Base-by-base conservation (phyloP, 2,797 vertebrate species). In the Schizopygopsis malacanthus region DNA sequence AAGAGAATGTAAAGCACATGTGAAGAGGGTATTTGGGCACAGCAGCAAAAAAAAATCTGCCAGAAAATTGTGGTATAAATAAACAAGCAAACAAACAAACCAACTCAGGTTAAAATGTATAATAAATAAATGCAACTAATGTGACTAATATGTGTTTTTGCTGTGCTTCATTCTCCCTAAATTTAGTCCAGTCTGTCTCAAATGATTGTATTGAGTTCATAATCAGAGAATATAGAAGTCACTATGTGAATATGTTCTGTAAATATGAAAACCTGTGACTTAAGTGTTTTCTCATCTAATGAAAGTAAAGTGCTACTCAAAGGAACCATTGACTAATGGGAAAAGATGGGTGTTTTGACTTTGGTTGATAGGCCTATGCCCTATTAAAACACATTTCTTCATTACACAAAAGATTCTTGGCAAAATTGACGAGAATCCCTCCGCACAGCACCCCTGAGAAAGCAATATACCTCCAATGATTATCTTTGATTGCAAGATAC, bases 401-500 rank as follows among this genome's bases (percentile, higher is more conserved):
- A 59, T 41, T 81, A 72, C 50, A 56, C n/a, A 61, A 6, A 73
- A 50, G 20, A 22, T 67, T 67, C 15, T n/a, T 28, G 43, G 25
- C 33, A 75, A 65, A 76, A 39, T 41, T 77, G 56, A 22, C 1
- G 33, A 5, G 22, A 77, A 77, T 77, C 28, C 61, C 59, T 83
- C 9, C 59, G 54, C 43, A 67, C 47, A 78, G 41, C 28, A 22
- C 13, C 72, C 22, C 28, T 47, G 43, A 54, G 15, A 77, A 77
- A 77, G 45, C 59, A 52, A 67, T 77, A 77, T 1, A 6, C 0
- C 28, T 20, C 13, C n/a, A 65, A 52, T 50, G 11, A 43, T 28
- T 47, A 18, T 15, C 39, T 45, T 22, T 73, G 25, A 83, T 61
- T 50, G 81, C 16, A 16, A 37, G 28, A 81, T 10, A 12, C 22